Conservation (phyloP, 2,797 vertebrate genomes). For the Schizothorax lantsangensis region DNA sequence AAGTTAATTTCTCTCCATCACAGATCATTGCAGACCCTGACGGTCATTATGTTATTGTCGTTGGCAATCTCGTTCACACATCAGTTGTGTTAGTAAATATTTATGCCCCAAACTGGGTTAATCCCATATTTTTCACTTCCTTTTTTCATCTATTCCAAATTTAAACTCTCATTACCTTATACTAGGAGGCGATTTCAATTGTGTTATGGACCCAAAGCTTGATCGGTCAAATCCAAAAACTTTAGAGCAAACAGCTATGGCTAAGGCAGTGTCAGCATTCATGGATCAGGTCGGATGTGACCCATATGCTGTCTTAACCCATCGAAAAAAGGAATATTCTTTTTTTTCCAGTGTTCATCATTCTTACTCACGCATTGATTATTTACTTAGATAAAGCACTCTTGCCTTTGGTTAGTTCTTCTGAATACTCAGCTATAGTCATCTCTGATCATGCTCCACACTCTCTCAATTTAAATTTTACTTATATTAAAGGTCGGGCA, state of each 20-base stretch:
- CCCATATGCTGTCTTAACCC: too few relatives aligned
- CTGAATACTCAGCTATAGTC: slow-evolving; percentile 47
- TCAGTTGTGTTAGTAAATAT: not conserved
- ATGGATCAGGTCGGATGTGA: too few relatives aligned
- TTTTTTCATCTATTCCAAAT: not conserved
- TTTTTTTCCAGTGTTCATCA: not conserved
- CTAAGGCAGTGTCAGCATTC: too few relatives aligned
- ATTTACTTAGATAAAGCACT: slow-evolving; percentile 4
- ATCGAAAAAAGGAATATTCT: too few relatives aligned
- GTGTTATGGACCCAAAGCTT: not conserved
- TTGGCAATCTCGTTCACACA: not conserved
- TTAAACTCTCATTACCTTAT: not conserved
- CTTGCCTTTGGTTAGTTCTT: not conserved
- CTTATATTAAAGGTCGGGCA: not conserved
- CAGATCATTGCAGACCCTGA: not conserved
- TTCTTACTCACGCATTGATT: not conserved
- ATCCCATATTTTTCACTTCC: not conserved
- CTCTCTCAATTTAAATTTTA: not conserved
- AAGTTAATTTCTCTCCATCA: not conserved
- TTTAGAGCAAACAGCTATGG: too few relatives aligned
- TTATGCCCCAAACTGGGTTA: slow-evolving; percentile 3
- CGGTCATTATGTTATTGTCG: not conserved
- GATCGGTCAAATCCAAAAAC: slow-evolving; percentile 21
- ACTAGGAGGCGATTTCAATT: slow-evolving; percentile 2
- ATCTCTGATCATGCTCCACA: slow-evolving; percentile 43